Conservation (phyloP, 2,113 vertebrate genomes). For the Strigops habroptila region DNA sequence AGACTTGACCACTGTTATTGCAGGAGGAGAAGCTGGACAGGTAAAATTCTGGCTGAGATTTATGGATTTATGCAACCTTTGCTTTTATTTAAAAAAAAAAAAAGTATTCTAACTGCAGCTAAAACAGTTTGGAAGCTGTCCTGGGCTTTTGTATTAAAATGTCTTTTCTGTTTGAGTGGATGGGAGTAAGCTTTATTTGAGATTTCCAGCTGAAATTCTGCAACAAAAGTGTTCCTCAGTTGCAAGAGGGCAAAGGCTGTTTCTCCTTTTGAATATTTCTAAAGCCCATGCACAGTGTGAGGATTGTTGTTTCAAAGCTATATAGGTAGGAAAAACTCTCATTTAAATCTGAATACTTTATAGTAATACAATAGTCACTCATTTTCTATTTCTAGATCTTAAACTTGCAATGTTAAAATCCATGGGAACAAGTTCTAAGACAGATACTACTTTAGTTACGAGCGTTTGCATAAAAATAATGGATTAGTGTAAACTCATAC, state of each 20-base stretch:
- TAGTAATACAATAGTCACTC: not conserved
- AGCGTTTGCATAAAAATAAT: not conserved
- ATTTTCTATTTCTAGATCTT: not conserved
- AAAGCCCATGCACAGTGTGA: not conserved
- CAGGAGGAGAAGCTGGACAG: not conserved
- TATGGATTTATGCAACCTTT: not conserved
- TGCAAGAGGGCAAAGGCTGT: not conserved
- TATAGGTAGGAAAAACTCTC: not conserved
- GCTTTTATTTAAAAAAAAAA: not conserved
- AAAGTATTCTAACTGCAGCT: not conserved
- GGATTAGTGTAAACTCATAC: not conserved
- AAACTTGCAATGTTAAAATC: not conserved
- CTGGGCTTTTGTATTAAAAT: not conserved
- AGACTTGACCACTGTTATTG: not conserved
- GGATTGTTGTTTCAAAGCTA: not conserved
- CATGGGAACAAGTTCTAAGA: not conserved
- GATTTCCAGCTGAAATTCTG: not conserved
- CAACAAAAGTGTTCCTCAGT: not conserved
- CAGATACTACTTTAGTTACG: not conserved
- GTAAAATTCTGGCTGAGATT: not conserved
- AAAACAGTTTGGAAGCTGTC: not conserved
- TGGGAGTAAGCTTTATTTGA: not conserved
- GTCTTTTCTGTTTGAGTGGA: not conserved
- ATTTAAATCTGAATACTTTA: not conserved
- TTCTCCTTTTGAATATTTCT: not conserved